Evolutionary conservation across 2,888 invertebrate species (phyloP).

Genomic region (Parelbella ahira): DNA sequence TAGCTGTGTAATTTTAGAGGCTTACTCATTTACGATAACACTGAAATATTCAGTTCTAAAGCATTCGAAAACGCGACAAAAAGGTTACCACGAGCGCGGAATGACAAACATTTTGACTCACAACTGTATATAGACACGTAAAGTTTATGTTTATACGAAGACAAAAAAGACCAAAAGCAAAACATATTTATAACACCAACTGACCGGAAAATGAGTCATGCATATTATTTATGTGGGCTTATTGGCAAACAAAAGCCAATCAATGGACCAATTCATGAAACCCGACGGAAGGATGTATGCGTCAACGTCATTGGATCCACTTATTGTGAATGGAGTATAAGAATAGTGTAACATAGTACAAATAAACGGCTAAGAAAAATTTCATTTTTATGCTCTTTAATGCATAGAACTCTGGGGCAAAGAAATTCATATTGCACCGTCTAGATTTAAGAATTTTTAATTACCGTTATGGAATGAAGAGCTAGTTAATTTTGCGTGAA

Average conservation of each 20-base stretch:
- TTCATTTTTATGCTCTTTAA: no score
- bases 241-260: conserved; percentile 44
- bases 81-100: conserved; percentile 3
- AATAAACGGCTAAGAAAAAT: no score
- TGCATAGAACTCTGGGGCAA: no score
- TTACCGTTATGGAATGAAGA: conserved; percentile 1
- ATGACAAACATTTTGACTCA: conserved; percentile 18
- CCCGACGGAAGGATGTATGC: conserved; percentile 46
- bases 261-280: conserved; percentile 47
- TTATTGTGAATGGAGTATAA: no score
- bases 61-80: conserved; percentile 7
- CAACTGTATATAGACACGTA: conserved; percentile 1
- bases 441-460: conserved; percentile 10
- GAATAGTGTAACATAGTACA: no score
- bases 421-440: conserved; percentile 3
- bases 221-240: conserved; percentile 34
- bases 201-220: conserved; percentile 54
- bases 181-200: conserved; percentile 20
- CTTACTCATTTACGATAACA: conserved; percentile 1
- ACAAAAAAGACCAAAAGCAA: conserved; percentile 14
- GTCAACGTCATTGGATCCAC: conserved; percentile 36
- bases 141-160: conserved; percentile 4
- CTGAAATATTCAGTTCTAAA: conserved; percentile 3
- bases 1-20: no score
- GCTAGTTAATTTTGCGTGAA: conserved; percentile 1